Conservation (phyloP, 1,140 invertebrate genomes). For the Aphis craccivora region DNA sequence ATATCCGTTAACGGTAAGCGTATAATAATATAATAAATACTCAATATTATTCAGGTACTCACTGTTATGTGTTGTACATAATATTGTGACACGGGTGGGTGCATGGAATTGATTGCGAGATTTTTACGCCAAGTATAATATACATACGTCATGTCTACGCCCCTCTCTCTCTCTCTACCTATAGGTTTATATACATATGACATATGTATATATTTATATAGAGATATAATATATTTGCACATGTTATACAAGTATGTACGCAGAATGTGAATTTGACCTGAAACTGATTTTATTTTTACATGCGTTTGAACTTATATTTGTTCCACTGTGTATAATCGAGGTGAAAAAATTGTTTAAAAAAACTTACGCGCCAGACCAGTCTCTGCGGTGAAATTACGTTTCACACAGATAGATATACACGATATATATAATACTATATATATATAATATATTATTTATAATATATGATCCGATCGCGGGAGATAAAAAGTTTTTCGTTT, state of each 20-base stretch:
- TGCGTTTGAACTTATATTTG: background rate
- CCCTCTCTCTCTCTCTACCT: no score
- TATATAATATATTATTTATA: background rate
- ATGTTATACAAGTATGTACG: background rate
- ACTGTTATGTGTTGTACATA: background rate
- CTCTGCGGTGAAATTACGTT: background rate
- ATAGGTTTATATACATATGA: no score
- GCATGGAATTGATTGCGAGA: background rate
- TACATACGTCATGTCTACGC: background rate
- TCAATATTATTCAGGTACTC: background rate
- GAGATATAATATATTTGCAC: background rate
- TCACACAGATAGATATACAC: background rate
- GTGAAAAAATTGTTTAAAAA: background rate
- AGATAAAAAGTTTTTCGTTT: slow-evolving; percentile 39
- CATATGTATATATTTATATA: no score
- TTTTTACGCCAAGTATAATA: background rate
- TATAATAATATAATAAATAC: background rate
- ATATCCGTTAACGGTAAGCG: background rate
- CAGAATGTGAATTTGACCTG: slow-evolving; percentile 7
- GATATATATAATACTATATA: background rate
- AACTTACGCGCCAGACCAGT: background rate
- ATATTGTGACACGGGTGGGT: background rate
- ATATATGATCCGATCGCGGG: background rate
- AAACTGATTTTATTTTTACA: background rate
- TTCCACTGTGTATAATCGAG: background rate